Conservation (phyloP, 2,888 invertebrate genomes). For the Conus canariensis region DNA sequence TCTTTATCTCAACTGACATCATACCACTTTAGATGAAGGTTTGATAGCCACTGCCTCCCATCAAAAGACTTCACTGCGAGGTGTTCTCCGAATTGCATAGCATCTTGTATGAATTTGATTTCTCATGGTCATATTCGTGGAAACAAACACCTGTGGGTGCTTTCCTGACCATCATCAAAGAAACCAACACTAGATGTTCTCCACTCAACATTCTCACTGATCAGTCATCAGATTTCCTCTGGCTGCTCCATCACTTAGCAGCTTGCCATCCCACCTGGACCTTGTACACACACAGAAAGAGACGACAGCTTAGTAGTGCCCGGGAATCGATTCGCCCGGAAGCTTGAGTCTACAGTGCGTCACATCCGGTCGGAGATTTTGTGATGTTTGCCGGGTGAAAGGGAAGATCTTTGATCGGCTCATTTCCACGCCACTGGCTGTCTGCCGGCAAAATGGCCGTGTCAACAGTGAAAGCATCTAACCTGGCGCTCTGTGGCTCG, state of each 20-base stretch:
- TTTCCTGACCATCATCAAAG: not conserved
- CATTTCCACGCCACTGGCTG: not conserved
- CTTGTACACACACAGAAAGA: not conserved
- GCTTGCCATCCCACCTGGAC: not conserved
- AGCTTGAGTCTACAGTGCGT: not conserved
- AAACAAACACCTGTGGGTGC: not conserved
- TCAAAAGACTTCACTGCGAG: too few species aligned
- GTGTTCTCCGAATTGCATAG: not conserved
- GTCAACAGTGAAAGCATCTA: not conserved
- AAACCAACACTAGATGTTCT: not conserved
- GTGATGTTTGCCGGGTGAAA: not conserved
- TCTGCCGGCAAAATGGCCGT: not conserved
- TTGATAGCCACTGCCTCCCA: too few species aligned
- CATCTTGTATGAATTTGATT: not conserved
- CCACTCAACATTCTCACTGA: too few species aligned
- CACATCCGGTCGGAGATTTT: not conserved
- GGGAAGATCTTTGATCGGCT: not conserved
- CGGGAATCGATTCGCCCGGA: not conserved
- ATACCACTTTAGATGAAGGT: too few species aligned
- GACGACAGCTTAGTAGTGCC: not conserved
- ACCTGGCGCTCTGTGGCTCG: not conserved
- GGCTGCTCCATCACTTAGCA: too few species aligned
- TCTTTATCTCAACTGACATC: too few species aligned
- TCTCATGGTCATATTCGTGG: not conserved
- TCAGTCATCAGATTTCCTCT: too few species aligned